These are phyloP conservation scores for Ramphastos sulfuratus DNA, from an alignment of 2,113 vertebrate species.

Conservation along the genomic window DNA sequence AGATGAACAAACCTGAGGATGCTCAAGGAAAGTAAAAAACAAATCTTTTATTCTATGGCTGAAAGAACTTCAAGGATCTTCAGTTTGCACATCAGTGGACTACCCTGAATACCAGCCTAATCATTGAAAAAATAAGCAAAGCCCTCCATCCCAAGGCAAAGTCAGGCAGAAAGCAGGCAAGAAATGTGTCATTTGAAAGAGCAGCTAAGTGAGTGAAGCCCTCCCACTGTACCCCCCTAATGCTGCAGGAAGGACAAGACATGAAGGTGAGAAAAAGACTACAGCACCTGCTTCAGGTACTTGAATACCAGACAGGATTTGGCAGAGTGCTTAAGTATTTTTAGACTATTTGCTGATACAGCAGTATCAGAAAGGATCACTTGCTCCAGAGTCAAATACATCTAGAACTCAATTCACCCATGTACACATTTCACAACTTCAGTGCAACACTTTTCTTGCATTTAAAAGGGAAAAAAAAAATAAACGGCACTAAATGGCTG, in stretches of 20 bases:
- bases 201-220: background rate
- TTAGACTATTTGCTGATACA: background rate
- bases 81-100: background rate
- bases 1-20: background rate
- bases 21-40: background rate
- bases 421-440: background rate
- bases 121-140: background rate
- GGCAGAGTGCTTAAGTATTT: background rate
- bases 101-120: background rate
- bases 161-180: background rate
- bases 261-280: background rate
- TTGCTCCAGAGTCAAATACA: background rate
- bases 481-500: background rate
- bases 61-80: background rate
- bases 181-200: background rate
- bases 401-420: background rate
- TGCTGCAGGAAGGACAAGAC: background rate
- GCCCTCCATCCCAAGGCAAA: background rate
- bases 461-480: background rate
- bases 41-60: background rate
- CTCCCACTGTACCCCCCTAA: rapidly evolving
- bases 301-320: background rate
- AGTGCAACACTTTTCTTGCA: background rate
- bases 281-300: background rate
- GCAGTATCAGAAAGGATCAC: background rate